Percentiles rank a stretch among this genome's conserved stretches.
phyloP scores from a whole-genome alignment of 2,113 vertebrate species.

The Andinoacara biseriatus region DNA sequence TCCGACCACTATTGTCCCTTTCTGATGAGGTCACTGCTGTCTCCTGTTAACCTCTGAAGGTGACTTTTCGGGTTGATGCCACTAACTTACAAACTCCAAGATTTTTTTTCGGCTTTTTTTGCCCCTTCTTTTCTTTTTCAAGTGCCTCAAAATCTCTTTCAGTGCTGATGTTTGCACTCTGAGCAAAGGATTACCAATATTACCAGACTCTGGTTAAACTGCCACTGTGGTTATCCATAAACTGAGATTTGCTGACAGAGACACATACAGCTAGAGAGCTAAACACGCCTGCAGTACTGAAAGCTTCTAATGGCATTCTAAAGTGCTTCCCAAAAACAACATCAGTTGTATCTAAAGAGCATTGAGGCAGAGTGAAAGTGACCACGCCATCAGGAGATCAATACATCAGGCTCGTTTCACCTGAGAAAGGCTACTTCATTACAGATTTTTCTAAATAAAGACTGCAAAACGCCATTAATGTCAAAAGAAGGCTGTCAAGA shows the following conservation, averaged over 20 bases:
- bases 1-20: conserved; percentile 6
- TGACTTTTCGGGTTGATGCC: conserved; percentile 46
- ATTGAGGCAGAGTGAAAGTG: not conserved
- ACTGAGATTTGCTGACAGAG: conserved; percentile 32
- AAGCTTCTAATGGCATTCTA: not conserved
- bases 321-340: not conserved
- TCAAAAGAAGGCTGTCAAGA: not conserved
- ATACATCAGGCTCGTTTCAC: not conserved
- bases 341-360: not conserved
- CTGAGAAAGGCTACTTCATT: conserved; percentile 8
- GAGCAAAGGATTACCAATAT: conserved; percentile 15
- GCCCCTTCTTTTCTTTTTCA: not conserved
- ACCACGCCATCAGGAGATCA: not conserved
- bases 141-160: not conserved
- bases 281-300: not conserved
- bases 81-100: conserved; percentile 30
- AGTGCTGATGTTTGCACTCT: conserved; percentile 23
- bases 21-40: conserved; percentile 60
- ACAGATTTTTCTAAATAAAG: conserved; percentile 5
- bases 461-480: not conserved
- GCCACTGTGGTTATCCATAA: conserved; percentile 21
- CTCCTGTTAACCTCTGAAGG: conserved; percentile 35
- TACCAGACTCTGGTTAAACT: conserved; percentile 4
- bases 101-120: conserved; percentile 7
- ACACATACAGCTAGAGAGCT: not conserved